Percentiles rank a stretch among this genome's conserved stretches.
Evolutionary conservation across 2,888 invertebrate species (phyloP).

Genomic region (Erannis defoliaria): DNA sequence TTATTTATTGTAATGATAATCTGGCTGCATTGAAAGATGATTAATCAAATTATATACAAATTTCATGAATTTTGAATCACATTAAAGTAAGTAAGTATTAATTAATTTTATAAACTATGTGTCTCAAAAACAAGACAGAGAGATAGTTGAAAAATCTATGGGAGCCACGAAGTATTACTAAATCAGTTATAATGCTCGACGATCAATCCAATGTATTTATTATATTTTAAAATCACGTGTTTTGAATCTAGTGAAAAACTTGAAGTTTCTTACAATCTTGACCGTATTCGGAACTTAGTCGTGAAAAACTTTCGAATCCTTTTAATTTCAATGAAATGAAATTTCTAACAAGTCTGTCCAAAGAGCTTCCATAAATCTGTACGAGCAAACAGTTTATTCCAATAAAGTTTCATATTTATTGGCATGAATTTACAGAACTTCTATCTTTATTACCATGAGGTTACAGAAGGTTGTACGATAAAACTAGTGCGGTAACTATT

Average conservation of each 20-base stretch:
- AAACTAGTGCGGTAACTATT: slow-evolving; percentile 4
- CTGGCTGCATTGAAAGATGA: too few species aligned
- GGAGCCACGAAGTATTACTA: too few species aligned
- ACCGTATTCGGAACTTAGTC: slow-evolving; percentile 15
- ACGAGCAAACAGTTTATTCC: slow-evolving; percentile 40
- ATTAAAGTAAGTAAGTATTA: too few species aligned
- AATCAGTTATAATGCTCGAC: too few species aligned
- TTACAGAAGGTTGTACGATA: slow-evolving; percentile 19
- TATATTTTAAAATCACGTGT: not conserved
- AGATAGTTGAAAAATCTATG: too few species aligned
- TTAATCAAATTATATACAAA: too few species aligned
- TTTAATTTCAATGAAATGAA: slow-evolving; percentile 33
- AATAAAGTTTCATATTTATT: slow-evolving; percentile 45
- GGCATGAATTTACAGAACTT: slow-evolving; percentile 27
- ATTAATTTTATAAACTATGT: too few species aligned
- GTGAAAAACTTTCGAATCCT: slow-evolving; percentile 19
- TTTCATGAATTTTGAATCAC: too few species aligned
- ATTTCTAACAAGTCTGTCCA: slow-evolving; percentile 22
- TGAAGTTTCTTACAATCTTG: slow-evolving; percentile 13
- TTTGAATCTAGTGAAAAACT: slow-evolving; percentile 1
- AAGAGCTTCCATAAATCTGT: slow-evolving; percentile 25
- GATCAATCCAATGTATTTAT: not conserved
- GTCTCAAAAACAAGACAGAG: not conserved
- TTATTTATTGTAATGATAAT: slow-evolving; percentile 1
- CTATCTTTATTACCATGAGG: slow-evolving; percentile 40